Evolutionary conservation across 2,113 vertebrate genomes (phyloP).

Genomic region (Plotosus lineatus): DNA sequence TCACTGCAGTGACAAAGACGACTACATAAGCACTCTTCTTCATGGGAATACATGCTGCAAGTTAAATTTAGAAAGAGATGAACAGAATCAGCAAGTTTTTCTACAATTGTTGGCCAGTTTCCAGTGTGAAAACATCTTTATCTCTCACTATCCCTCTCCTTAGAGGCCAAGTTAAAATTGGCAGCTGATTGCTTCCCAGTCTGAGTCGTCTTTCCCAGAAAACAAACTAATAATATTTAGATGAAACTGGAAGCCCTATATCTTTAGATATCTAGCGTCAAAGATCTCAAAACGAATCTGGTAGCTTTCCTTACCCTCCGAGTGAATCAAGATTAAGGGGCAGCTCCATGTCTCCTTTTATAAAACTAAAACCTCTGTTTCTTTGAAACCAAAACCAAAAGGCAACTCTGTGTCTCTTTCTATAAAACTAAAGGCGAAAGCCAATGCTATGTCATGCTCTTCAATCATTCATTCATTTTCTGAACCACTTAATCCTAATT

Average conservation of each 20-base stretch:
- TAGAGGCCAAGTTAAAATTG: neutral
- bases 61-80: neutral
- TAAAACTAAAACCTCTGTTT: neutral
- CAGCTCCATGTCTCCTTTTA: neutral
- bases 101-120: conserved; percentile 5
- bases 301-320: neutral
- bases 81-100: neutral
- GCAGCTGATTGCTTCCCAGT: neutral
- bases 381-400: neutral
- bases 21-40: neutral
- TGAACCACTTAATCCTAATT: too few relatives aligned
- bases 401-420: neutral
- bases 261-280: neutral
- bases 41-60: neutral
- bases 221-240: neutral
- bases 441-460: neutral
- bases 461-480: too few relatives aligned
- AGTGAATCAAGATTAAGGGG: neutral
- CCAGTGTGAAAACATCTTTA: neutral
- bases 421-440: neutral
- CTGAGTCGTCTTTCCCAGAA: too few relatives aligned
- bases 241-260: neutral
- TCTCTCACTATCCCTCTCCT: neutral
- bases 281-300: neutral
- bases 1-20: neutral